Percentiles rank a stretch among this genome's conserved stretches.
Conservation (phyloP, 1,140 invertebrate genomes). For the Ceratoteleas bidentatus region DNA sequence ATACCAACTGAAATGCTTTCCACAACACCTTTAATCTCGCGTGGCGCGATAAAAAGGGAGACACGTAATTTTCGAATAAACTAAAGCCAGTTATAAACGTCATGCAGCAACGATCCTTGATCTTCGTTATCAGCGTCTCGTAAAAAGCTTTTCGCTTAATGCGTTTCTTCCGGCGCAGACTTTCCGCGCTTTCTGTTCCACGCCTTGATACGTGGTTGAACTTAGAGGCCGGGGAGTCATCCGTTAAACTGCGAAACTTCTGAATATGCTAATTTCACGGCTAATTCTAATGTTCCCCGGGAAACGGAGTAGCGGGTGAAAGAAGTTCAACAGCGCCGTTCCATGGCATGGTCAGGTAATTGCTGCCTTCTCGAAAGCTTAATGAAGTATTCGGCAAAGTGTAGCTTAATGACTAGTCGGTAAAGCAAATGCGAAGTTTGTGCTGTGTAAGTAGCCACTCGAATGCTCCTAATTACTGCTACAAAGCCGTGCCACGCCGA, state of each 20-base stretch:
- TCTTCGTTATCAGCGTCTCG: constrained; percentile 64
- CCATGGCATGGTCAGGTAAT: constrained; percentile 69
- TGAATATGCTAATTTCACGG: constrained; percentile 78
- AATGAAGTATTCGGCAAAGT: constrained; percentile 71
- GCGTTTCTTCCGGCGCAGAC: constrained; percentile 60
- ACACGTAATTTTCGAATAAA: constrained; percentile 64
- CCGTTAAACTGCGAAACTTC: constrained; percentile 77
- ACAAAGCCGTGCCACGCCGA: constrained; percentile 34
- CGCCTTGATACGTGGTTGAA: constrained; percentile 67
- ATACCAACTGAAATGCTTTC: constrained; percentile 35
- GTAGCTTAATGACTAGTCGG: constrained; percentile 67
- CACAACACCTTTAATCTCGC: constrained; percentile 51
- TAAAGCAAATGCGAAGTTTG: constrained; percentile 66
- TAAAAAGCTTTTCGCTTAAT: constrained; percentile 65
- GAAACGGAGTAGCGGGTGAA: constrained; percentile 64
- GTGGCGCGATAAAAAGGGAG: constrained; percentile 43
- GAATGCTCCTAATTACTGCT: constrained; percentile 61
- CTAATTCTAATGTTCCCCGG: constrained; percentile 75
- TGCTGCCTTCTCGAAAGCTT: constrained; percentile 69
- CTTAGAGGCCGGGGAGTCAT: constrained; percentile 65
- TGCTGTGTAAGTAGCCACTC: constrained; percentile 63
- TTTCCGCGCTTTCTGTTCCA: constrained; percentile 50
- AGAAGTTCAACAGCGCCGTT: constrained; percentile 63
- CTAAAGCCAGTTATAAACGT: constrained; percentile 59
- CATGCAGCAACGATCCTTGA: constrained; percentile 57